Conservation (phyloP, 53 echinoderm and acorn worm genomes). For the Crossaster papposus region DNA sequence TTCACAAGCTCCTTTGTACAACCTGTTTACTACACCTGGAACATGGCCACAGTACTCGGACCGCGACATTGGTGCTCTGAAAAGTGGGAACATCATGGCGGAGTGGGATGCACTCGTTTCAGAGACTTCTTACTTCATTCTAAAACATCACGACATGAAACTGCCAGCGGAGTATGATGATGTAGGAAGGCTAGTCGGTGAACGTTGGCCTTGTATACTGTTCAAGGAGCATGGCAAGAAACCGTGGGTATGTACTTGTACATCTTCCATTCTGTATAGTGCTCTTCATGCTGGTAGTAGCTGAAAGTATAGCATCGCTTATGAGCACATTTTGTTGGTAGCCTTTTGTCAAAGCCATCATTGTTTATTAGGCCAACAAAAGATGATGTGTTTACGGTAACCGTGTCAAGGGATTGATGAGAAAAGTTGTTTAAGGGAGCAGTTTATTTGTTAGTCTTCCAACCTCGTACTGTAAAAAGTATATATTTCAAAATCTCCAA, state of each 20-base stretch:
- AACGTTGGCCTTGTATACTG: slow-evolving; percentile 25
- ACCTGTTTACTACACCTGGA: slow-evolving; percentile 12
- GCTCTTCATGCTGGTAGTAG: too few species aligned
- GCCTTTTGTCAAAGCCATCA: too few species aligned
- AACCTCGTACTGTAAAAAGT: too few species aligned
- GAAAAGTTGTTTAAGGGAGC: too few species aligned
- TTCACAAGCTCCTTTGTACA: not conserved
- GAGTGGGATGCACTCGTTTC: slow-evolving; percentile 22
- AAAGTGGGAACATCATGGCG: slow-evolving; percentile 13
- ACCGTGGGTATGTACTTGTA: slow-evolving; percentile 29
- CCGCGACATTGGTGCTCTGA: not conserved
- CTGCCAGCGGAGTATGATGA: slow-evolving; percentile 18
- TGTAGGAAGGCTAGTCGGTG: slow-evolving; percentile 23
- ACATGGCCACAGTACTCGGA: slow-evolving; percentile 41
- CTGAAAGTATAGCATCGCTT: too few species aligned
- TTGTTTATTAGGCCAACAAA: too few species aligned
- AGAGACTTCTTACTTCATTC: slow-evolving; percentile 40
- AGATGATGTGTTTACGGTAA: too few species aligned
- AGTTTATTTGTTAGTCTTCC: too few species aligned
- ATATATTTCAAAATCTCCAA: too few species aligned
- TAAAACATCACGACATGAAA: slow-evolving; percentile 27
- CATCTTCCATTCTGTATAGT: not conserved
- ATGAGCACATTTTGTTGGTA: too few species aligned
- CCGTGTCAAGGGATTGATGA: too few species aligned
- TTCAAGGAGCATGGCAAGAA: slow-evolving; percentile 19